Conservation (phyloP, 2,888 invertebrate genomes). For the Habrosyne pyritoides region DNA sequence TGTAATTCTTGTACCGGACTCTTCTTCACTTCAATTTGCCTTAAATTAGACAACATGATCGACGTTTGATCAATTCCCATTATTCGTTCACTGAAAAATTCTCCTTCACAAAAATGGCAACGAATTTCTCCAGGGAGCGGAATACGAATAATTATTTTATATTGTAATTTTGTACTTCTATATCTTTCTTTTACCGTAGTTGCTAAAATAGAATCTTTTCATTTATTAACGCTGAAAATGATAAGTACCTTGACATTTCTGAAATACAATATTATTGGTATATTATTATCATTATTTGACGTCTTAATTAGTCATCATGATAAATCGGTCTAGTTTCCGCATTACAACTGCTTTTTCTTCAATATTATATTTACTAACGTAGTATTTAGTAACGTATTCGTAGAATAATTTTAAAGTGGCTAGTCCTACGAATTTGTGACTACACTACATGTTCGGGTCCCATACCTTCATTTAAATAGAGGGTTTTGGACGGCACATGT, state of each 20-base stretch:
- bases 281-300: too few relatives aligned
- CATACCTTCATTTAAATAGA: background rate
- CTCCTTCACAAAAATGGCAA: conserved; percentile 4
- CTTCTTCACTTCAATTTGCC: conserved; percentile 18
- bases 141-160: conserved; percentile 9
- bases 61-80: conserved; percentile 20
- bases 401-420: too few relatives aligned
- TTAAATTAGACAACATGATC: conserved; percentile 20
- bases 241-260: background rate
- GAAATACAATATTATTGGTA: background rate
- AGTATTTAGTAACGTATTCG: too few relatives aligned
- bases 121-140: conserved; percentile 7
- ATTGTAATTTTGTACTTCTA: background rate
- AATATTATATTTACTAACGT: too few relatives aligned
- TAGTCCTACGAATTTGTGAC: too few relatives aligned
- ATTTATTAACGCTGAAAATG: background rate
- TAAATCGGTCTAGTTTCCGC: too few relatives aligned
- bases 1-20: conserved; percentile 12
- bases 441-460: too few relatives aligned
- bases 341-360: too few relatives aligned
- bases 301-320: too few relatives aligned
- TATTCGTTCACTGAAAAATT: conserved; percentile 17
- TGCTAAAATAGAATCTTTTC: background rate
- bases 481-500: background rate
- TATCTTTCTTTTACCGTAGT: background rate